Percentiles rank a stretch among this genome's conserved stretches.
Conservation (phyloP, 2,797 vertebrate species). For the Benthosema pterotum region DNA sequence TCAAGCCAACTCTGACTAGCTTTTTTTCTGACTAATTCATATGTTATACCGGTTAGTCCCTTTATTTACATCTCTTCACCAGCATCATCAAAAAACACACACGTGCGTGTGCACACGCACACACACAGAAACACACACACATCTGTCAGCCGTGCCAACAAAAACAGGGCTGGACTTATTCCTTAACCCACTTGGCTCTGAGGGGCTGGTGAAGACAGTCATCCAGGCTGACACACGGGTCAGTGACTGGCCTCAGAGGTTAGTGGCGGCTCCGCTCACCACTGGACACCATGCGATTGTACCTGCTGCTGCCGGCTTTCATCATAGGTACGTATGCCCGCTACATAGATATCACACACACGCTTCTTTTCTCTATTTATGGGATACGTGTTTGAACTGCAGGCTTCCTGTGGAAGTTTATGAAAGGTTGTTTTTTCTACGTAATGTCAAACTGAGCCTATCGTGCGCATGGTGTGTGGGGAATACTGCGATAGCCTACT, state of each 20-base stretch:
- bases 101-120: background rate
- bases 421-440: background rate
- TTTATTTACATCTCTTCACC: conserved; percentile 7
- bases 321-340: conserved; percentile 35
- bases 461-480: conserved; percentile 25
- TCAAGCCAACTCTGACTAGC: conserved; percentile 18
- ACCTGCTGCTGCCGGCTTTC: conserved; percentile 35
- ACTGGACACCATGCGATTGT: conserved; percentile 42
- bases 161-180: conserved; percentile 53
- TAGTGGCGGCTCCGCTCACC: background rate
- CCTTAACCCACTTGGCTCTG: conserved; percentile 13
- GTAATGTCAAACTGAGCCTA: conserved; percentile 10
- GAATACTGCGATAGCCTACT: background rate
- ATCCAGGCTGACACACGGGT: conserved; percentile 11
- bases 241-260: conserved; percentile 5
- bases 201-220: conserved; percentile 11
- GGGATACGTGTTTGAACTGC: background rate
- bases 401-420: conserved; percentile 38
- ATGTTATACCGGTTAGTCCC: conserved; percentile 33
- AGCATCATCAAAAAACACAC: background rate
- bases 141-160: conserved; percentile 17
- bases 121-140: background rate
- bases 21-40: conserved; percentile 33
- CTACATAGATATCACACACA: background rate
- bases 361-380: background rate